phyloP scores from a whole-genome alignment of 2,113 vertebrate species.

The Podocnemis expansa region DNA sequence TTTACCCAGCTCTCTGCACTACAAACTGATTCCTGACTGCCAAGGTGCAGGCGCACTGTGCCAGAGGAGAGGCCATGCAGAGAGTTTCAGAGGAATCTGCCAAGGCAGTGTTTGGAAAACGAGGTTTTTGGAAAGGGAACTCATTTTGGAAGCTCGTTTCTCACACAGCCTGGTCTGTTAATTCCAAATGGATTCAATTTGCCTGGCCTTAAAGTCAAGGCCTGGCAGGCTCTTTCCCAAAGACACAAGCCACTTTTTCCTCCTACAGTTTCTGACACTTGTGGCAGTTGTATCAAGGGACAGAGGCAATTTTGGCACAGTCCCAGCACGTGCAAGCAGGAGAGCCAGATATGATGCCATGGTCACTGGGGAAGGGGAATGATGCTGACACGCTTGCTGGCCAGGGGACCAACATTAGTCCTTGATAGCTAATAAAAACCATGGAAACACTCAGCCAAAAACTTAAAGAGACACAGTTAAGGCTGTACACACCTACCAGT shows the following conservation, averaged over 20 bases:
- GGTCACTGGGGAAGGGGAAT: fast-evolving
- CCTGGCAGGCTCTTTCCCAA: fast-evolving
- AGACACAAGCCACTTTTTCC: neutral
- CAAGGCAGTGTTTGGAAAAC: neutral
- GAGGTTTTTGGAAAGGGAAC: neutral
- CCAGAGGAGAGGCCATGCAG: neutral
- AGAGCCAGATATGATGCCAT: fast-evolving
- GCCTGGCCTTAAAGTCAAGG: neutral
- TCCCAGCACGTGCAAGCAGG: fast-evolving
- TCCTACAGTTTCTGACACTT: neutral
- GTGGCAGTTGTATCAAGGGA: neutral
- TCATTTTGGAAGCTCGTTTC: neutral
- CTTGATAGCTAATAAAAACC: fast-evolving
- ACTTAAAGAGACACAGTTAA: neutral
- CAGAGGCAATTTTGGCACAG: fast-evolving
- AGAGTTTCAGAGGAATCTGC: neutral
- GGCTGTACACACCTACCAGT: fast-evolving
- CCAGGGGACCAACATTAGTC: neutral
- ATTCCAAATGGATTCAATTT: neutral
- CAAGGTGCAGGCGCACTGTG: neutral
- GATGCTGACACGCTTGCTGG: neutral
- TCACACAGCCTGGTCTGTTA: fast-evolving
- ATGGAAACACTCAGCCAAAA: neutral
- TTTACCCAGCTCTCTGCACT: neutral
- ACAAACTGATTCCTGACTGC: neutral